Conservation (phyloP, 1,140 invertebrate genomes). For the Nautilus pompilius region DNA sequence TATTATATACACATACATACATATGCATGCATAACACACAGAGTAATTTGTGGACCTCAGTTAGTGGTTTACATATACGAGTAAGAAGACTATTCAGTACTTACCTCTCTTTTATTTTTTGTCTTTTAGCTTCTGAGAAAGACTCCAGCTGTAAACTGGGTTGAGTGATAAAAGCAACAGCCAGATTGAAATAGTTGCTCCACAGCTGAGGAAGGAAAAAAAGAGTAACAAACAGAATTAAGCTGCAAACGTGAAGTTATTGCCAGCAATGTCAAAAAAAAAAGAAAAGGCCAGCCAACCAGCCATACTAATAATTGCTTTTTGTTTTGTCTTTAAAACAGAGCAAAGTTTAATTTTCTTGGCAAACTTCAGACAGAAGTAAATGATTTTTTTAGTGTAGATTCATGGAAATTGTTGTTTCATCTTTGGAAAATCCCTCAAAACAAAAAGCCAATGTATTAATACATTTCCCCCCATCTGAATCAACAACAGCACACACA, state of each 20-base stretch:
- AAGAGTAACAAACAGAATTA: not conserved
- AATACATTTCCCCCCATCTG: too few relatives aligned
- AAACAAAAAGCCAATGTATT: too few relatives aligned
- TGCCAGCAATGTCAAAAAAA: not conserved
- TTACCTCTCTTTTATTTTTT: constrained; percentile 40
- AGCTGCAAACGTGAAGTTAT: not conserved
- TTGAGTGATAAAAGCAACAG: constrained; percentile 47
- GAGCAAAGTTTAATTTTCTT: too few relatives aligned
- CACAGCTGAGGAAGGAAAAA: constrained; percentile 56
- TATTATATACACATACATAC: not conserved
- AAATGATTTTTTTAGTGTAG: too few relatives aligned
- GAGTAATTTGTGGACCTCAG: not conserved
- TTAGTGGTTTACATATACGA: not conserved
- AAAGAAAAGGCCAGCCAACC: too few relatives aligned
- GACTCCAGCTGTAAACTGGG: constrained; percentile 45
- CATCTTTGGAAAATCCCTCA: too few relatives aligned
- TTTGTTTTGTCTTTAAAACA: too few relatives aligned
- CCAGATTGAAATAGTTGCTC: constrained; percentile 44
- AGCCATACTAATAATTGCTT: too few relatives aligned
- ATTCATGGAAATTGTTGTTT: too few relatives aligned
- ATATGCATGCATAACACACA: not conserved
- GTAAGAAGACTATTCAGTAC: not conserved
- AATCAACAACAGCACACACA: too few relatives aligned
- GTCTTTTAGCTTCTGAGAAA: constrained; percentile 43
- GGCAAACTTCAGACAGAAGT: too few relatives aligned